Evolutionary conservation across 1,140 invertebrate species (phyloP).

Genomic region (Trichogramma pretiosum): DNA sequence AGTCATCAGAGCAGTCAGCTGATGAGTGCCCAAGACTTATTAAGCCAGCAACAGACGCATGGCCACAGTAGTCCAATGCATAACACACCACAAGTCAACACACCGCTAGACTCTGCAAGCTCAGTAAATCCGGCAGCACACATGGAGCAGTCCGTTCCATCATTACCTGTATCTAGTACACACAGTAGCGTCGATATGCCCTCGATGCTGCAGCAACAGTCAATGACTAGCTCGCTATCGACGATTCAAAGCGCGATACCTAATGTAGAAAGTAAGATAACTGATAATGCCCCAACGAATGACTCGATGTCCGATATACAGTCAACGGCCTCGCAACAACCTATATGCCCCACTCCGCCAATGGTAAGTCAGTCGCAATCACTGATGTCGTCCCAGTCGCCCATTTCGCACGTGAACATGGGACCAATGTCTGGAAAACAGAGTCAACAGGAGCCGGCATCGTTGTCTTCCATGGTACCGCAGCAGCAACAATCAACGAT

Average conservation of each 20-base stretch:
- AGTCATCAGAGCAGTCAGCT: conserved; percentile 2
- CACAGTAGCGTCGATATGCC: conserved; percentile 34
- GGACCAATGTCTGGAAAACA: conserved; percentile 22
- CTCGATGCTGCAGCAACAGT: conserved; percentile 23
- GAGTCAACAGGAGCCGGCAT: conserved; percentile 8
- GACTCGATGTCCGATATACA: no score
- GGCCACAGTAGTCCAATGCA: conserved; percentile 26
- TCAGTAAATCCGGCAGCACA: conserved; percentile 21
- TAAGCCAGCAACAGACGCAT: conserved; percentile 19
- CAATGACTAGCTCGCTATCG: conserved; percentile 16
- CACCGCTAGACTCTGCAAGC: conserved; percentile 27
- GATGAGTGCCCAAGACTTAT: conserved; percentile 10
- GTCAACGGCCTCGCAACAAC: conserved; percentile 25
- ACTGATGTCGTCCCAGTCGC: conserved; percentile 12
- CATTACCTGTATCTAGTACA: conserved; percentile 38
- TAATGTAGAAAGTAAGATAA: conserved; percentile 27
- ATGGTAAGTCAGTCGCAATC: conserved; percentile 21
- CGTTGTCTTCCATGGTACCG: background rate
- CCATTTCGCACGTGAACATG: conserved; percentile 17
- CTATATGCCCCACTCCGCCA: conserved; percentile 18
- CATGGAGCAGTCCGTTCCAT: conserved; percentile 37
- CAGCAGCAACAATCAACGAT: conserved; percentile 19
- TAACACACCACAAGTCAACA: conserved; percentile 28
- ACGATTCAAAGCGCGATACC: conserved; percentile 25
- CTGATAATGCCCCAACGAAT: conserved; percentile 32